Evolutionary conservation across 2,797 vertebrate genomes (phyloP).

Genomic region (Thamnophis elegans): DNA sequence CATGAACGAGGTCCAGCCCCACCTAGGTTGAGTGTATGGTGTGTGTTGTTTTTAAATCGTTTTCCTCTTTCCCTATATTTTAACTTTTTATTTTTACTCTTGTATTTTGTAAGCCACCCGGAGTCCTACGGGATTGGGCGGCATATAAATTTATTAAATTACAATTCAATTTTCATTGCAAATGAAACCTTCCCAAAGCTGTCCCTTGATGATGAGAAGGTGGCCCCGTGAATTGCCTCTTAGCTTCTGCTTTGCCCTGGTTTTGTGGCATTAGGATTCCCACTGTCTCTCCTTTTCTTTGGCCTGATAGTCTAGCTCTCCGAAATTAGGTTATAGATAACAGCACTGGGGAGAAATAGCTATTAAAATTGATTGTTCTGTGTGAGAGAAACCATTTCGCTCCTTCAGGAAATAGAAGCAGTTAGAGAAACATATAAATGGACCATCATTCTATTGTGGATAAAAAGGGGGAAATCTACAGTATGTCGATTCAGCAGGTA

Average conservation of each 20-base stretch:
- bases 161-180: neutral
- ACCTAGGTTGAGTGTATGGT: too few relatives aligned
- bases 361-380: slow-evolving; percentile 53
- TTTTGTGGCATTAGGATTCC: slow-evolving; percentile 8
- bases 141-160: too few relatives aligned
- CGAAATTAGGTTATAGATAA: slow-evolving; percentile 30
- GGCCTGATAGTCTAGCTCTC: neutral
- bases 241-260: slow-evolving; percentile 3
- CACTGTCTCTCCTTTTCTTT: neutral
- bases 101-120: too few relatives aligned
- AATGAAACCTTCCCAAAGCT: neutral
- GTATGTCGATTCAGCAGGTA: slow-evolving; percentile 30
- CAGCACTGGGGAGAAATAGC: slow-evolving; percentile 40
- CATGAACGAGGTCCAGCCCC: too few relatives aligned
- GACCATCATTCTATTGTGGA: slow-evolving; percentile 53
- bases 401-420: slow-evolving; percentile 39
- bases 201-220: neutral
- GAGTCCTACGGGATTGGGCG: too few relatives aligned
- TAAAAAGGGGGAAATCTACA: slow-evolving; percentile 42
- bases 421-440: slow-evolving; percentile 51
- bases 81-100: too few relatives aligned
- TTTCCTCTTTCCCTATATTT: too few relatives aligned
- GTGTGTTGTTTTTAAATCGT: too few relatives aligned
- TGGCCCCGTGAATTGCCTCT: neutral
- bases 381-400: slow-evolving; percentile 35